Conservation (phyloP, 2,113 vertebrate species). For the Procavia capensis region DNA sequence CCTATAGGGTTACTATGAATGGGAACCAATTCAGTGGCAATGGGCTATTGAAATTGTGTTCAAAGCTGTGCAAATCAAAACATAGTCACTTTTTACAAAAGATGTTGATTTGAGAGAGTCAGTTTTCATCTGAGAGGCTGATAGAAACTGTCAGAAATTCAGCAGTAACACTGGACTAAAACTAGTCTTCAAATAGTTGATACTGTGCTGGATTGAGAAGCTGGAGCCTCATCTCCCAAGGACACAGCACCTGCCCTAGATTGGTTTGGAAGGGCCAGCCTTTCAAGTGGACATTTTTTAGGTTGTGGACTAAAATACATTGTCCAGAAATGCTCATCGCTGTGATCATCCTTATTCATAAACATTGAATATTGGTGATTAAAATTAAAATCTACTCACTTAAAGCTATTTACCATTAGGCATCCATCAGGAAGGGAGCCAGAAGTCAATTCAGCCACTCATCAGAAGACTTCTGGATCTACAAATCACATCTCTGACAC, state of each 20-base stretch:
- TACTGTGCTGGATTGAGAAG: neutral
- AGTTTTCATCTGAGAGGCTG: neutral
- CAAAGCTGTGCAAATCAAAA: neutral
- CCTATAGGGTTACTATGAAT: no score
- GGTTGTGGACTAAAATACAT: slow-evolving; percentile 52
- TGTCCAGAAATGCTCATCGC: slow-evolving; percentile 15
- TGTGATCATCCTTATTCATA: slow-evolving; percentile 14
- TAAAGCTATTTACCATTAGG: slow-evolving; percentile 35
- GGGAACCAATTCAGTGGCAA: no score
- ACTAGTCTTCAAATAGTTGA: neutral
- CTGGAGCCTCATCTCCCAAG: neutral
- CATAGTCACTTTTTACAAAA: slow-evolving; percentile 6
- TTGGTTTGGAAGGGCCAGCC: slow-evolving; percentile 2
- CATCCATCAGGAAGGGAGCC: slow-evolving; percentile 34
- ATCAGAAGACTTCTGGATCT: neutral
- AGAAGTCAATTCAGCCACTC: neutral
- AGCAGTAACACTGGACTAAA: neutral
- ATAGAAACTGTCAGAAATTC: neutral
- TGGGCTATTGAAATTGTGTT: neutral
- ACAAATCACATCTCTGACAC: slow-evolving; percentile 42
- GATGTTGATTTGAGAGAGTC: slow-evolving; percentile 7
- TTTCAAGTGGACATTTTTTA: slow-evolving; percentile 20
- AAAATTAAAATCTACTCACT: slow-evolving; percentile 59
- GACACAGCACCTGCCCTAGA: neutral
- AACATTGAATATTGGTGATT: slow-evolving; percentile 48